phyloP scores from a whole-genome alignment of 2,113 vertebrate genomes.

The Brachyistius frenatus region DNA sequence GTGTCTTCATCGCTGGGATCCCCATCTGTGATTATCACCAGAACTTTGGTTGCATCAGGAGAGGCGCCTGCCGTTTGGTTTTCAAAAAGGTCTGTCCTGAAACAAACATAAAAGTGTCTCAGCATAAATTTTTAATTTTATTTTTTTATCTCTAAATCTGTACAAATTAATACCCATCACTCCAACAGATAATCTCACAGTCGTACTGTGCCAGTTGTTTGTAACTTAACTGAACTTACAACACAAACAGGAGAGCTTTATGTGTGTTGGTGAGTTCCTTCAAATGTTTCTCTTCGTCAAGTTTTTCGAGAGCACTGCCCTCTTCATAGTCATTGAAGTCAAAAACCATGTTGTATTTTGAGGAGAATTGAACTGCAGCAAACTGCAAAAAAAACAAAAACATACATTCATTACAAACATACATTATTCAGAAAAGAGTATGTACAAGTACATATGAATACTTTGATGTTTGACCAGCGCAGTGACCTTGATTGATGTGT shows the following conservation, averaged over 20 bases:
- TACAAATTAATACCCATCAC: too few species aligned
- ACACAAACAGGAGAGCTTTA: slow-evolving; percentile 72
- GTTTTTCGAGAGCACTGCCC: slow-evolving; percentile 41
- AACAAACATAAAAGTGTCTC: slow-evolving; percentile 39
- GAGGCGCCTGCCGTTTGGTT: slow-evolving; percentile 68
- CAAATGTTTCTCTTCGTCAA: slow-evolving; percentile 60
- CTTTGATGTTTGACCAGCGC: neutral
- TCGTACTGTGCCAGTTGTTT: neutral
- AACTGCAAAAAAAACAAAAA: slow-evolving; percentile 75
- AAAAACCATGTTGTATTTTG: slow-evolving; percentile 53
- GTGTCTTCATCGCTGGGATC: slow-evolving; percentile 35
- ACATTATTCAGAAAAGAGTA: too few species aligned
- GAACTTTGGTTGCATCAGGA: slow-evolving; percentile 80
- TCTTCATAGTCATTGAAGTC: slow-evolving; percentile 79
- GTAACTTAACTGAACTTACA: slow-evolving; percentile 79
- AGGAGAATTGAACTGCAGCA: slow-evolving; percentile 88
- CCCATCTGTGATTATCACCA: slow-evolving; percentile 89
- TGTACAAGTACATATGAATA: too few species aligned
- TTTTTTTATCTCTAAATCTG: too few species aligned
- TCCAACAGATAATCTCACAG: neutral
- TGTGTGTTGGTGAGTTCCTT: slow-evolving; percentile 78
- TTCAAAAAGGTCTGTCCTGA: slow-evolving; percentile 59
- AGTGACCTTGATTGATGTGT: slow-evolving; percentile 84
- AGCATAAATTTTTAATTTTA: too few species aligned
- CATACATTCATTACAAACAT: neutral